Evolutionary conservation across 64 coral and sea anemone genomes (phyloP), one percentile per base, ranked within the genome.

Genomic region (Stichodactyla helianthus): DNA sequence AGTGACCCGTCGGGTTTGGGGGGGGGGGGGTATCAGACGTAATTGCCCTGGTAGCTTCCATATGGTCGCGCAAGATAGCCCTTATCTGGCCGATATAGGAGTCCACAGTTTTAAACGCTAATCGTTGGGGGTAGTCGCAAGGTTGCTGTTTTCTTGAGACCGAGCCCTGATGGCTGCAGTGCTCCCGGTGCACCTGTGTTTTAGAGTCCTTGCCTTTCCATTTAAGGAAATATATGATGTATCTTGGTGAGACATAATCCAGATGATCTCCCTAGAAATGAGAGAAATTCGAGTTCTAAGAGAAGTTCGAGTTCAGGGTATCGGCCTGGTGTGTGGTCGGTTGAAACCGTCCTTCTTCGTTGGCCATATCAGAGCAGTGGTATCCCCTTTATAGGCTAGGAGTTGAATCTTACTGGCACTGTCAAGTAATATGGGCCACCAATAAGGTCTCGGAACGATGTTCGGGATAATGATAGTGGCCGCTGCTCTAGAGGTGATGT

Each of bases 31-130:
- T 52, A 54, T 76, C 51, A 18, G 17, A 54, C 5, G 27, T 6
- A 10, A 17, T 25, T 14, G 35, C 15, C 6, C 85, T 35, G 18
- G 50, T 22, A 31, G 85, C 65, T 53, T 83, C 54, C 13, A 83
- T 25, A 57, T 83, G 54, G 25, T 71, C 50, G 51, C 51, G 9
- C 7, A 87, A 52, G 53, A 87, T 87, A 35, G 85, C 85, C 17
- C 59, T 79, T 23, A 89, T 15, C 19, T 89, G 53, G 5, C 71
- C 77, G 6, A 89, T 89, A 53, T 83, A 84, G 0, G 79, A 82
- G 15, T 89, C 88, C 0, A 77, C 80, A 0, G 80, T 89, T 1
- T 65, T 82, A 10, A 82, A 65, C 20, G 79, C 88, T 11, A 89
- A 4, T 7, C 78, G 77, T 13, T 22, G 8, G 17, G 27, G 87